Evolutionary conservation across 2,113 vertebrate genomes (phyloP).

Genomic region (human (Homo sapiens)): GRCh38 chr14:105479001-105479500

Average conservation of each 20-base stretch:
- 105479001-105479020: conserved; percentile 95
- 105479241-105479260: fast-evolving
- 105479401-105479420: fast-evolving
- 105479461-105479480: conserved; percentile 89
- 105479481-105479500: conserved; percentile 90
- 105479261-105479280: fast-evolving
- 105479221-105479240: conserved; percentile 63
- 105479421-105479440: conserved; percentile 78
- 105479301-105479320: neutral
- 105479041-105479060: conserved; percentile 92
- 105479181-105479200: conserved; percentile 96
- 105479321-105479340: neutral
- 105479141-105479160: conserved; percentile 98
- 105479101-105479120: neutral
- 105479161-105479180: conserved; percentile 96
- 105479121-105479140: conserved; percentile 98
- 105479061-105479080: fast-evolving
- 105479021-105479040: conserved; percentile 95
- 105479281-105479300: fast-evolving
- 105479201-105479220: conserved; percentile 96
- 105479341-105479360: neutral
- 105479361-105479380: neutral
- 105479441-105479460: conserved; percentile 89
- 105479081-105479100: fast-evolving
- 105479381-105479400: too few relatives aligned